phyloP scores from a whole-genome alignment of 92 coral and sea anemone species.

The Chrysogorgia sp. region DNA sequence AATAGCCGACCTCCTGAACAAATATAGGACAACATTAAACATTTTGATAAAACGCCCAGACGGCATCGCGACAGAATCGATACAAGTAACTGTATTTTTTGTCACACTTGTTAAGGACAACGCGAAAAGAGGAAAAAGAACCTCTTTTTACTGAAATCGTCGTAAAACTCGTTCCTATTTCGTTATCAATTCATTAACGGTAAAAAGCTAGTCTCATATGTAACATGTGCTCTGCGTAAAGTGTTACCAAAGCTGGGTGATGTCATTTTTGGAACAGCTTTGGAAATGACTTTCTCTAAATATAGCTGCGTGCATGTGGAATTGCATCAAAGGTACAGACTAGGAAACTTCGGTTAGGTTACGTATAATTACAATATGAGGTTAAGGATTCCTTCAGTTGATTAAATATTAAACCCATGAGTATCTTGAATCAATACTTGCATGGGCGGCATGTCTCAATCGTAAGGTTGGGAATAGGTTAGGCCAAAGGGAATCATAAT shows the following conservation, averaged over 20 bases:
- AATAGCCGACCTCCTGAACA: constrained; percentile 13
- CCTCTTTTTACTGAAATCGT: too few relatives aligned
- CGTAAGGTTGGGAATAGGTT: not conserved
- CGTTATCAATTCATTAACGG: too few relatives aligned
- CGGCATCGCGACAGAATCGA: not conserved
- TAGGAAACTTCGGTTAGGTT: constrained; percentile 1
- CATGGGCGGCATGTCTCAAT: not conserved
- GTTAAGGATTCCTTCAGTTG: constrained; percentile 16
- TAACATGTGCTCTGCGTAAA: too few relatives aligned
- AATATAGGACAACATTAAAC: constrained; percentile 26
- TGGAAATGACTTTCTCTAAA: too few relatives aligned
- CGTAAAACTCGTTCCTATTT: too few relatives aligned
- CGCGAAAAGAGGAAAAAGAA: not conserved
- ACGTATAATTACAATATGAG: not conserved
- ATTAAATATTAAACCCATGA: constrained; percentile 24
- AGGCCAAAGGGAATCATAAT: not conserved
- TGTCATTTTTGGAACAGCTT: too few relatives aligned
- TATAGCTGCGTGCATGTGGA: too few relatives aligned
- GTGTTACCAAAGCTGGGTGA: too few relatives aligned
- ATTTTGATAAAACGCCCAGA: constrained; percentile 13
- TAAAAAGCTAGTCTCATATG: too few relatives aligned
- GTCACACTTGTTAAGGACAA: not conserved
- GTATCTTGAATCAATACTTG: too few relatives aligned
- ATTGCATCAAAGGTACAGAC: too few relatives aligned
- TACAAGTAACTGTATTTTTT: not conserved